Evolutionary conservation across 1,140 invertebrate species (phyloP).

Genomic region (Holcopasites calliopsidis): DNA sequence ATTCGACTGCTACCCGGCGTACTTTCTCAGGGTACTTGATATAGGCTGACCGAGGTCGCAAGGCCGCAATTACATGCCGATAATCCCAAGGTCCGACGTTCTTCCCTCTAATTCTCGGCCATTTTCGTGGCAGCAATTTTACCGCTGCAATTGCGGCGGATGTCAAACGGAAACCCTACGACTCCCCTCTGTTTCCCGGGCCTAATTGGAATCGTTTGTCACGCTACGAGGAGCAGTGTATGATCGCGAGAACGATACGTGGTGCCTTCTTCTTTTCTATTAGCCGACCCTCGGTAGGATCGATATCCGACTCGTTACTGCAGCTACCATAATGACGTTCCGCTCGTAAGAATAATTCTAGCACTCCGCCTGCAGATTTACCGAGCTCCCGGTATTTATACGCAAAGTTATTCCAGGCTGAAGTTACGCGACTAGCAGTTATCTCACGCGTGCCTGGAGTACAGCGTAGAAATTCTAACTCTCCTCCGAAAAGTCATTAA

Average conservation of each 20-base stretch:
- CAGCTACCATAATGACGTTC: no score
- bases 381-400: neutral
- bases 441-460: neutral
- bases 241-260: no score
- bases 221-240: neutral
- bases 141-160: constrained; percentile 4
- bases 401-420: neutral
- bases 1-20: no score
- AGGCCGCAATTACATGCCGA: constrained; percentile 15
- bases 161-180: constrained; percentile 2
- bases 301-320: neutral
- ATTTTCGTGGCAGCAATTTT: constrained; percentile 17
- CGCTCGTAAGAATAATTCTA: constrained; percentile 17
- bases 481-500: constrained; percentile 20
- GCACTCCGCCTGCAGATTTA: neutral
- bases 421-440: neutral
- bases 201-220: constrained; percentile 31
- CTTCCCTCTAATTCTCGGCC: constrained; percentile 25
- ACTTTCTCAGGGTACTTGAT: no score
- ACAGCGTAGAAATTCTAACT: neutral
- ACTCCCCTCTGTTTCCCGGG: neutral
- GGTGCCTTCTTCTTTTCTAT: no score
- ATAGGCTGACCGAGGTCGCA: no score
- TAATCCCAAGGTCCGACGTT: constrained; percentile 8
- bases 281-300: no score